phyloP scores from a whole-genome alignment of 2,113 vertebrate species.

The Xyrauchen texanus region DNA sequence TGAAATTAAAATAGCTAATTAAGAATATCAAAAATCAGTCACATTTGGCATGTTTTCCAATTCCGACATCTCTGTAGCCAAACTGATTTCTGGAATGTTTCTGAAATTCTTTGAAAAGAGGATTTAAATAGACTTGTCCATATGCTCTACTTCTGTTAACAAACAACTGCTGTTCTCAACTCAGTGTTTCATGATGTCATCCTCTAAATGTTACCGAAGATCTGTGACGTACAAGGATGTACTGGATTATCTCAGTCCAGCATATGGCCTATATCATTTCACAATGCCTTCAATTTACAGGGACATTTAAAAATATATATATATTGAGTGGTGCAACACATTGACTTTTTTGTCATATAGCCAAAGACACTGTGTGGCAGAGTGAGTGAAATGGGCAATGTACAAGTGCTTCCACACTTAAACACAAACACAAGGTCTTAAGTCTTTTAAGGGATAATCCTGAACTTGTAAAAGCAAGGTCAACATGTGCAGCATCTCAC shows the following conservation, averaged over 20 bases:
- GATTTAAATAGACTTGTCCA: neutral
- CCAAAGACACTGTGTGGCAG: too few species aligned
- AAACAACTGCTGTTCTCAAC: neutral
- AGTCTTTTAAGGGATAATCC: slow-evolving; percentile 31
- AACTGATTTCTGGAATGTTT: neutral
- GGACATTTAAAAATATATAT: neutral
- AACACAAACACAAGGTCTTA: neutral
- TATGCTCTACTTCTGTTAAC: neutral
- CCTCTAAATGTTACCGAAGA: neutral
- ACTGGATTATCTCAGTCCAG: too few species aligned
- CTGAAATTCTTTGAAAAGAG: neutral
- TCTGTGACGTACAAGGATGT: too few species aligned
- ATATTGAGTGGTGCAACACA: too few species aligned
- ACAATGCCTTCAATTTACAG: neutral
- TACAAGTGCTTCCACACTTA: neutral
- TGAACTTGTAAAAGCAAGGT: slow-evolving; percentile 9
- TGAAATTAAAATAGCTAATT: too few species aligned
- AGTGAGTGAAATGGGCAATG: too few species aligned
- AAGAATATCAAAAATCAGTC: too few species aligned
- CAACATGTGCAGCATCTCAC: neutral
- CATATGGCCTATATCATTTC: too few species aligned
- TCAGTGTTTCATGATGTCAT: neutral
- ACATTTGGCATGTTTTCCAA: too few species aligned
- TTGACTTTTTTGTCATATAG: too few species aligned
- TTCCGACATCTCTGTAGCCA: too few species aligned